Evolutionary conservation across 2,797 vertebrate genomes (phyloP).

Genomic region (Eutrigla gurnardus): DNA sequence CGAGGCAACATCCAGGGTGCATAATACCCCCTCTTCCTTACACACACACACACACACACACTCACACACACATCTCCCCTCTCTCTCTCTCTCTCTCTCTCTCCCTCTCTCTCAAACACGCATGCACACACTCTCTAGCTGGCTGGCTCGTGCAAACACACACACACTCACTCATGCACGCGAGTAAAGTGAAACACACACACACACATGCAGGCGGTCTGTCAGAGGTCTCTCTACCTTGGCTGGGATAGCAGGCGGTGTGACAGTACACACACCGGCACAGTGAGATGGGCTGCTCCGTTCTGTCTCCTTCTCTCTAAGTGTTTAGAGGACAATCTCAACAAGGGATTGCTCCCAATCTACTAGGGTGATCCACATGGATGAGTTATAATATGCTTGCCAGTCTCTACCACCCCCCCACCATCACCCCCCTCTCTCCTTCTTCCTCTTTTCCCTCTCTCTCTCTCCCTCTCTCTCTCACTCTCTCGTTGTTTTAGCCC

Average conservation of each 20-base stretch:
- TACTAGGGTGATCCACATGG: conserved; percentile 86
- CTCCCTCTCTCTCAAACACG: conserved; percentile 62
- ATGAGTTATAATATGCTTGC: conserved; percentile 89
- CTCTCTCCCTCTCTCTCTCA: conserved; percentile 65
- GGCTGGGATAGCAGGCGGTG: conserved; percentile 79
- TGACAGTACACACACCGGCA: conserved; percentile 77
- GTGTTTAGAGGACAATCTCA: conserved; percentile 87
- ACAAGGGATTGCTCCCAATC: conserved; percentile 86
- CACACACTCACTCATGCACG: conserved; percentile 33
- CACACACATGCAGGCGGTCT: conserved; percentile 58
- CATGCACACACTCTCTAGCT: conserved; percentile 65
- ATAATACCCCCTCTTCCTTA: conserved; percentile 84
- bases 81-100: conserved; percentile 45
- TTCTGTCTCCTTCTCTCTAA: conserved; percentile 82
- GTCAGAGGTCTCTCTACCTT: conserved; percentile 84
- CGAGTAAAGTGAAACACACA: conserved; percentile 60
- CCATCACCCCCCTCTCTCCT: background rate
- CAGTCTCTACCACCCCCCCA: conserved; percentile 82
- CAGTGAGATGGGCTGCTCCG: conserved; percentile 80
- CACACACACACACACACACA: conserved; percentile 59
- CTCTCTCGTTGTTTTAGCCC: conserved; percentile 87
- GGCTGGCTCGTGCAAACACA: conserved; percentile 65
- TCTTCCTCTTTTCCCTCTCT: conserved; percentile 72
- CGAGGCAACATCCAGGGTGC: conserved; percentile 87
- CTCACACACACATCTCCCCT: conserved; percentile 50